Evolutionary conservation across 2,113 vertebrate genomes (phyloP), one percentile per base, ranked within the genome.

Genomic region (Dunckerocampus dactyliophorus): DNA sequence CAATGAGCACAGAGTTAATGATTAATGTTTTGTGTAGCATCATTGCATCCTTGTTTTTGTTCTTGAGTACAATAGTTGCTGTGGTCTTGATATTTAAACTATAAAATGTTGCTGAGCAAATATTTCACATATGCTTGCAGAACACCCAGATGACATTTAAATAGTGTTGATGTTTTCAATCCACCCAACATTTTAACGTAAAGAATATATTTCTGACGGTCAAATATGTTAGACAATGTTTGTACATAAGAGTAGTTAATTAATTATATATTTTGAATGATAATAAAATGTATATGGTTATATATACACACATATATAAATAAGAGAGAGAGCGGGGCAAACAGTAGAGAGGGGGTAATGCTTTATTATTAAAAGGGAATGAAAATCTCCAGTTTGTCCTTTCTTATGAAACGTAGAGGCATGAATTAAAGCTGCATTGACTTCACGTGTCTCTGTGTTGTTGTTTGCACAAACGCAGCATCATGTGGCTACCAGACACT

Each of bases 371-470:
- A 86, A 87, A 84, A 64, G 70, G 66, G 74, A 83, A 74, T 82
- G 66, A 66, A 84, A 86, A 84, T 81, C 68, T 77, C 42, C 76
- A 79, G 61, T 79, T 76, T 85, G 78, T 87, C 74, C 74, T 90
- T 86, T 87, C 87, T 82, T 85, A 87, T 90, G 73, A 89, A 88
- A 83, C 71, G 77, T 91, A 91, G 87, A 79, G 78, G 75, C 79
- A 83, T 82, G 77, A 86, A 92, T 91, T 91, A 91, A 91, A 92
- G 75, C 86, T 87, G 83, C 84, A 91, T 88, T 76, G 86, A 84
- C 79, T 78, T 77, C 74, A 87, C 64, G 47, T 69, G 75, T 71
- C 19, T 69, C 3, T 54, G 59, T 72, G 45, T 79, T 47, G 74
- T 62, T 54, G 34, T 22, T 62, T 22, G 54, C 17, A 16, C 52